Base-by-base conservation (phyloP, 1,140 invertebrate species). In the Carcinoscorpius rotundicauda region DNA sequence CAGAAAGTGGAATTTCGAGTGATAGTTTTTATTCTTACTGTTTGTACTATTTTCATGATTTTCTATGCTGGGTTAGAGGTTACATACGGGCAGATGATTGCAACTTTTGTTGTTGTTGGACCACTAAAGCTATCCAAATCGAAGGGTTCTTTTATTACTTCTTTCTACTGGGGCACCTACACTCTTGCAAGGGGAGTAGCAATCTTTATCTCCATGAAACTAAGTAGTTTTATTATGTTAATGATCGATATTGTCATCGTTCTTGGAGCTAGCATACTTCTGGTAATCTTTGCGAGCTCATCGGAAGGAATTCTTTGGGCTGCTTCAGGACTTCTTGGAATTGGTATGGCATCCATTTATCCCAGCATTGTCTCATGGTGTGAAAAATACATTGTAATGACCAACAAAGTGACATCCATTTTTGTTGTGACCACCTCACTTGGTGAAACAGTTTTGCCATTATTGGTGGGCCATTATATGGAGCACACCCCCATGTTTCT, bases 271-370 rank as follows among this genome's bases (percentile, higher is more conserved):
- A n/a, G 61, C 4, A n/a, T 62, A 9, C 6, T 68, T 6, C 66
- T 71, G 52, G n/a, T 66, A n/a, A 51, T 55, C 6, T 66, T 68
- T 29, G 68, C 64, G 9, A 64, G 66, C 53, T 58, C 63, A 9
- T 59, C 50, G 48, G 58, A 59, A 5, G 75, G 49, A 70, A 72
- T 75, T 8, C 69, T 81, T n/a, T 81, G 79, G 71, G 59, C 78
- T 5, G 79, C 78, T 49, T 78, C 77, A 55, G 71, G 71, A 58
- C 53, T 76, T 4, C 65, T 78, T 11, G 81, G 80, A 6, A 64
- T 81, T 4, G 80, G 81, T 62, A 71, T 81, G 69, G 78, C 81
- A 0, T 80, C 80, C 6, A 75, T 81, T 8, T 80, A 80, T 65
- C 79, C 80, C 1, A 76, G 78, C 0, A 75, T 70, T 53, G 74